Conservation (phyloP, 2,797 vertebrate species). For the Siniperca undulata region DNA sequence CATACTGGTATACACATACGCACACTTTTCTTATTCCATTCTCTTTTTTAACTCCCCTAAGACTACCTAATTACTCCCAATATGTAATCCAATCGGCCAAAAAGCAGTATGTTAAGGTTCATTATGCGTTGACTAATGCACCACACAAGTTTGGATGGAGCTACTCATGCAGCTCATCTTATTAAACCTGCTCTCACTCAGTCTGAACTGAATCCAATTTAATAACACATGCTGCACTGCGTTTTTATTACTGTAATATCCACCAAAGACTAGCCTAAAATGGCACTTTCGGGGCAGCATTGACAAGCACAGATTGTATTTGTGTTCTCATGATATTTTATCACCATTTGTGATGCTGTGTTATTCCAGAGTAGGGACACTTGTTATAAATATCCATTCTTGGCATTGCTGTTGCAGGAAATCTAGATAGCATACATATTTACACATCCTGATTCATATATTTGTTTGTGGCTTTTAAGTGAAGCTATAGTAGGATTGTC, state of each 20-base stretch:
- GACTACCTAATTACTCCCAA: slow-evolving; percentile 68
- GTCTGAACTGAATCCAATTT: slow-evolving; percentile 69
- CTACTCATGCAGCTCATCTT: slow-evolving; percentile 74
- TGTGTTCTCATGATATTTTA: slow-evolving; percentile 29
- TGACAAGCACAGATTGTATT: slow-evolving; percentile 45
- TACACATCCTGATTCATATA: background rate
- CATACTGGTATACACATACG: background rate
- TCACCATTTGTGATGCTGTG: slow-evolving; percentile 21
- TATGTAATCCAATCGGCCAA: slow-evolving; percentile 69
- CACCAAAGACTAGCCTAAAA: slow-evolving; percentile 43
- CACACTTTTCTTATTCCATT: slow-evolving; percentile 40
- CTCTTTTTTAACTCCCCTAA: slow-evolving; percentile 48
- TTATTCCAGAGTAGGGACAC: slow-evolving; percentile 17
- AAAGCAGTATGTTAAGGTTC: slow-evolving; percentile 65
- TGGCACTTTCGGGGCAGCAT: slow-evolving; percentile 39
- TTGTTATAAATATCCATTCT: slow-evolving; percentile 34
- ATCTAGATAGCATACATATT: background rate
- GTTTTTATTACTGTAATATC: slow-evolving; percentile 69
- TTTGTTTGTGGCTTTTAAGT: background rate
- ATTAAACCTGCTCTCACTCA: slow-evolving; percentile 68
- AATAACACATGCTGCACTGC: slow-evolving; percentile 69
- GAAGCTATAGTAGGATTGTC: background rate
- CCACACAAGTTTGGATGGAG: slow-evolving; percentile 72
- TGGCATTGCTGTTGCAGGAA: background rate
- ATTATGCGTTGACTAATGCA: slow-evolving; percentile 74